Conservation (phyloP, 1,140 invertebrate genomes). For the Atta texana region DNA sequence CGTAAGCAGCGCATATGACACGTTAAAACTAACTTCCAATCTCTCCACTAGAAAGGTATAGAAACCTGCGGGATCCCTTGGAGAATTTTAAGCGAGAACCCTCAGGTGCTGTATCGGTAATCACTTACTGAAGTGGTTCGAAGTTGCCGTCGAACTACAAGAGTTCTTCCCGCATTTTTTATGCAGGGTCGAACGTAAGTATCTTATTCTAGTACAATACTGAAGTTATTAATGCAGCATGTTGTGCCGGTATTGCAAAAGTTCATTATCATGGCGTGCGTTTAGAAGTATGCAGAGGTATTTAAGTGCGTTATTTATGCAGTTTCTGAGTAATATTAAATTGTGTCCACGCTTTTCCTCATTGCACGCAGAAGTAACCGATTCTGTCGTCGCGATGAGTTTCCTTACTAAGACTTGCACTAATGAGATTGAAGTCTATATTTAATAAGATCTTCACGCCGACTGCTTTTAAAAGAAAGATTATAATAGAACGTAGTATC, state of each 20-base stretch:
- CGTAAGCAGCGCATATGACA: background rate
- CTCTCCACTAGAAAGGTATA: background rate
- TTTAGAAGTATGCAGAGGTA: background rate
- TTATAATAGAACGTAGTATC: background rate
- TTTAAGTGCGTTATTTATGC: slow-evolving; percentile 50
- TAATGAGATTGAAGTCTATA: background rate
- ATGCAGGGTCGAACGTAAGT: slow-evolving; percentile 26
- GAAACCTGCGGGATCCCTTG: background rate
- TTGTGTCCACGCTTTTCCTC: background rate
- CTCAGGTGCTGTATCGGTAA: slow-evolving; percentile 44
- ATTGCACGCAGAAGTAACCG: background rate
- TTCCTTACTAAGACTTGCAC: slow-evolving; percentile 3
- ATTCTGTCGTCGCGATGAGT: background rate
- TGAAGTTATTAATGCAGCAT: slow-evolving; percentile 49
- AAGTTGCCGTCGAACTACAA: slow-evolving; percentile 54
- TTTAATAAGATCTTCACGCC: background rate
- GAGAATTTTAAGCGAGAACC: slow-evolving; percentile 28
- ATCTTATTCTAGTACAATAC: slow-evolving; percentile 36
- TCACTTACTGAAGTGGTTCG: slow-evolving; percentile 33
- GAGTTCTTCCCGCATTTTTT: slow-evolving; percentile 43
- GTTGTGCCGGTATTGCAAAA: slow-evolving; percentile 32
- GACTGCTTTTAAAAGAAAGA: background rate
- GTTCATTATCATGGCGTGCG: slow-evolving; percentile 35
- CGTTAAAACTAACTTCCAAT: slow-evolving; percentile 31
- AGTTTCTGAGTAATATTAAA: slow-evolving; percentile 36